A percentile compares a stretch with the other conserved stretches of the same genome.
phyloP scores from a whole-genome alignment of 64 coral and sea anemone species.

The Montipora foliosa region DNA sequence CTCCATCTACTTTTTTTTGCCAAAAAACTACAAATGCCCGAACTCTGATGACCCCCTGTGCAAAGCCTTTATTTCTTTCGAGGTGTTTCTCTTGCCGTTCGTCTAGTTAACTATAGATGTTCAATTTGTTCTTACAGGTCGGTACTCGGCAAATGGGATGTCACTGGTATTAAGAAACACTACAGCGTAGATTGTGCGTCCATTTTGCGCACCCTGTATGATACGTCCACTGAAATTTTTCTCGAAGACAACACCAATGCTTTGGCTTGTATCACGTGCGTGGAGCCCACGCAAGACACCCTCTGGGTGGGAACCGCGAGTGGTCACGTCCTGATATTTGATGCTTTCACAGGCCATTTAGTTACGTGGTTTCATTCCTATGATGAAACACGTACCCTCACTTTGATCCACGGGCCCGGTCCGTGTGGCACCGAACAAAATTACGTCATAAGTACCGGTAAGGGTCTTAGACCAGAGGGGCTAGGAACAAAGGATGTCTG shows the following conservation, averaged over 20 bases:
- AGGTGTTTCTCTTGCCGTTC: not conserved
- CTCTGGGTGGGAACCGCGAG: slow-evolving; percentile 89
- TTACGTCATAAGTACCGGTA: slow-evolving; percentile 91
- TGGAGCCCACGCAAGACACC: slow-evolving; percentile 79
- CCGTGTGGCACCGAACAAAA: slow-evolving; percentile 83
- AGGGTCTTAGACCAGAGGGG: slow-evolving; percentile 67
- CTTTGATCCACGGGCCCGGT: slow-evolving; percentile 72
- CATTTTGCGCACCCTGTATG: slow-evolving; percentile 35
- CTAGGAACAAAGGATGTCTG: slow-evolving; percentile 74
- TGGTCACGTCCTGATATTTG: slow-evolving; percentile 87
- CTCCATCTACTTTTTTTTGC: no score
- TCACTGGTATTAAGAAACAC: slow-evolving; percentile 57
- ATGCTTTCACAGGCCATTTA: slow-evolving; percentile 58
- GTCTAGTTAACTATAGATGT: not conserved
- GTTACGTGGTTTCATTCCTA: slow-evolving; percentile 92
- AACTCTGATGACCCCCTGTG: no score
- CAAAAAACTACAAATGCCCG: no score
- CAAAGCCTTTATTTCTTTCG: no score
- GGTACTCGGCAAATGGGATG: slow-evolving; percentile 86
- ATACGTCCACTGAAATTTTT: slow-evolving; percentile 5
- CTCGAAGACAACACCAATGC: slow-evolving; percentile 49
- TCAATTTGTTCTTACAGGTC: not conserved
- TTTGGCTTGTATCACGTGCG: slow-evolving; percentile 75
- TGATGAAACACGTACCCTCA: slow-evolving; percentile 86
- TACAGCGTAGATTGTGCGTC: slow-evolving; percentile 69